Evolutionary conservation across 2,888 invertebrate species (phyloP), one percentile per base, ranked within the genome.

Genomic region (Erebia epiphron): DNA sequence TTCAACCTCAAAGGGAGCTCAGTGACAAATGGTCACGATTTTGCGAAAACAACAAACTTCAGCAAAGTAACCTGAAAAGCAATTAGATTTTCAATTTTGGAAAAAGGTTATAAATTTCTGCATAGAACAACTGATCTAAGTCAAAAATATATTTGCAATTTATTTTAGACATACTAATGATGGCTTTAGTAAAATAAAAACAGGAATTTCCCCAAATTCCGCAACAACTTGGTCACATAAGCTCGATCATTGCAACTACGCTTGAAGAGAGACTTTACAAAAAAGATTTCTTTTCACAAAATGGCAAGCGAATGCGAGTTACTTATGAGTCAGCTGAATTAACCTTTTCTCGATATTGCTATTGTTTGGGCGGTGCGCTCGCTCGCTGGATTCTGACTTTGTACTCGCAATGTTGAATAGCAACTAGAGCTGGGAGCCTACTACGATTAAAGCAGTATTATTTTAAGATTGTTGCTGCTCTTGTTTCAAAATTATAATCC

Each of bases 191-290:
- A 26, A 26, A 26, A 26, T 0, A 21, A 57, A 57, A 26, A 57
- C n/a, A n/a, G 18, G 41, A 16, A 41, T 10, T 50, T 70, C n/a
- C 60, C 21, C 21, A 60, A 61, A 66, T n/a, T 16, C 35, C 43
- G 10, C 1, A 10, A 54, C 10, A 26, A 35, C 54, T n/a, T 60
- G 35, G 67, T 13, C 57, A 71, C 62, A 68, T n/a, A 50, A 56
- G 68, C 67, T 72, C n/a, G n/a, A n/a, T n/a, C 73, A 72, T 74
- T 79, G 74, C 73, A 75, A 76, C 70, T 69, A 67, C 72, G 69
- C 69, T 75, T 76, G 72, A 76, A 76, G 75, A 75, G 75, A 75
- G 77, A 66, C 67, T 62, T 69, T 69, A 66, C 71, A 68, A 73
- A 74, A 74, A 71, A 76, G 75, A 70, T 72, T 72, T 75, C 73